Conservation (phyloP, 2,888 invertebrate species). For the Beris chalybata region DNA sequence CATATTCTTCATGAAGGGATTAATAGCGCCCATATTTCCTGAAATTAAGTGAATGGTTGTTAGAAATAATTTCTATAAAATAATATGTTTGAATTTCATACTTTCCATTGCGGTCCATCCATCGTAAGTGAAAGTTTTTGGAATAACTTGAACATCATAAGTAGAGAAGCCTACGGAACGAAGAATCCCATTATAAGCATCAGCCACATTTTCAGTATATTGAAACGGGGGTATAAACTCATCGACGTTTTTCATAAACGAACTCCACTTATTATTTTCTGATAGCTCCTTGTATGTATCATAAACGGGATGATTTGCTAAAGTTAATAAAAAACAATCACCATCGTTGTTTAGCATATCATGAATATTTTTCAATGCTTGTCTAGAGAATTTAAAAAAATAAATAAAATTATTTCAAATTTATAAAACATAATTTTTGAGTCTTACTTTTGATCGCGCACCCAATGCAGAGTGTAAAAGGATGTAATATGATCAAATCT, state of each 20-base stretch:
- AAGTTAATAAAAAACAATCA: constrained; percentile 68
- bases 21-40: constrained; percentile 71
- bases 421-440: too few relatives aligned
- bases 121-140: constrained; percentile 62
- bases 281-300: constrained; percentile 67
- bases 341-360: constrained; percentile 68
- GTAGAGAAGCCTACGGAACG: constrained; percentile 64
- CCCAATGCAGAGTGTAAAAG: too few relatives aligned
- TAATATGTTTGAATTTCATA: too few relatives aligned
- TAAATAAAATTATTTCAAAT: too few relatives aligned
- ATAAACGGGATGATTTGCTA: constrained; percentile 70
- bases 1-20: constrained; percentile 68
- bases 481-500: too few relatives aligned
- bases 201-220: constrained; percentile 62
- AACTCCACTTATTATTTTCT: constrained; percentile 62
- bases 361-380: constrained; percentile 67
- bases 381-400: too few relatives aligned
- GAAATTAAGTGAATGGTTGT: too few relatives aligned
- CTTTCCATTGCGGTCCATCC: constrained; percentile 63
- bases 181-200: constrained; percentile 61
- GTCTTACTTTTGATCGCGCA: too few relatives aligned
- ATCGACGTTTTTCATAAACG: constrained; percentile 67
- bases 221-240: constrained; percentile 72
- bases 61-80: too few relatives aligned
- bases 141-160: constrained; percentile 62